Conservation (phyloP, 2,888 invertebrate species). For the Chesias legatella region DNA sequence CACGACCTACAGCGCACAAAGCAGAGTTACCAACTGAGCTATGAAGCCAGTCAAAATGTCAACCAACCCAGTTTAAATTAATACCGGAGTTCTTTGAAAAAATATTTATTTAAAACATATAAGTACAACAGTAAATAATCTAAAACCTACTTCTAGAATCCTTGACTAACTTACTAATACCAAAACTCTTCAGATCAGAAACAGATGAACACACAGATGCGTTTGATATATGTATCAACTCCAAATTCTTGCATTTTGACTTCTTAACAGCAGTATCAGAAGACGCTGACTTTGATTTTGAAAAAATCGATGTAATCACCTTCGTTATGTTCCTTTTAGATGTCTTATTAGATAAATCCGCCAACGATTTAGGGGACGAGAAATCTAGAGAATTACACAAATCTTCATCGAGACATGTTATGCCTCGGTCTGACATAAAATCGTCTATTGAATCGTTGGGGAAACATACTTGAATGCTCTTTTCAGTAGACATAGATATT, state of each 20-base stretch:
- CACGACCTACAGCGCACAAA: no score
- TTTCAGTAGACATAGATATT: slow-evolving; percentile 46
- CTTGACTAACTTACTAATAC: slow-evolving; percentile 34
- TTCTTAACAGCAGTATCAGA: slow-evolving; percentile 55
- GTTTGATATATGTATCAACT: slow-evolving; percentile 58
- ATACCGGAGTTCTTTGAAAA: no score
- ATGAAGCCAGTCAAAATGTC: no score
- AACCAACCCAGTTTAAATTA: no score
- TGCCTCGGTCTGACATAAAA: slow-evolving; percentile 55
- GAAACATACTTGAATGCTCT: slow-evolving; percentile 56
- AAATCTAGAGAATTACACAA: slow-evolving; percentile 51
- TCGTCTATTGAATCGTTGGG: slow-evolving; percentile 68
- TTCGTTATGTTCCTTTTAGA: slow-evolving; percentile 59
- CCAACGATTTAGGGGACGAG: slow-evolving; percentile 30
- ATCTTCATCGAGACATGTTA: slow-evolving; percentile 48
- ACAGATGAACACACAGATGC: slow-evolving; percentile 53
- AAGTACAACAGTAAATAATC: slow-evolving; percentile 10
- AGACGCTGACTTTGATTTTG: slow-evolving; percentile 43
- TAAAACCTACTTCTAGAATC: slow-evolving; percentile 58
- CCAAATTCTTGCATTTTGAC: slow-evolving; percentile 42
- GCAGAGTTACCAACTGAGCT: no score
- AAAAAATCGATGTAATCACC: slow-evolving; percentile 47
- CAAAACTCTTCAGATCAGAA: slow-evolving; percentile 27
- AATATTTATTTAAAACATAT: slow-evolving; percentile 23
- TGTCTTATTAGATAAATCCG: slow-evolving; percentile 46